These are phyloP conservation scores for Pseudanteris insignis DNA, from an alignment of 2,888 invertebrate species.

Conservation along the genomic window DNA sequence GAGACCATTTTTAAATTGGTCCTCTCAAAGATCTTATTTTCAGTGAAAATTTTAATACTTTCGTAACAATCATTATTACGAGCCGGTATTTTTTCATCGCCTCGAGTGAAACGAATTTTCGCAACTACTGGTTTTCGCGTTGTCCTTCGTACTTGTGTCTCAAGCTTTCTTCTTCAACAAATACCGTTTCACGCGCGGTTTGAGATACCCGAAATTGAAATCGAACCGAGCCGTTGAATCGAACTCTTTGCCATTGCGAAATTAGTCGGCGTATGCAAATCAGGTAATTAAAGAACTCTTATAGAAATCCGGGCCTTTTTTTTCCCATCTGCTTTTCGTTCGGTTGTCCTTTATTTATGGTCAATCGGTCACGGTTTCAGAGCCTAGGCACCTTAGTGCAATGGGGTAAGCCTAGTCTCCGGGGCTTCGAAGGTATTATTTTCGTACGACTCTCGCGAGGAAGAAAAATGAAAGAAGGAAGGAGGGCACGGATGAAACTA, in stretches of 20 bases:
- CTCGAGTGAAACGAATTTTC: too few species aligned
- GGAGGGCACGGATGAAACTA: constrained; percentile 52
- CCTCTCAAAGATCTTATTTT: too few species aligned
- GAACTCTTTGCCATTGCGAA: neutral
- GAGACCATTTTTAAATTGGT: too few species aligned
- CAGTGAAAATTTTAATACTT: too few species aligned
- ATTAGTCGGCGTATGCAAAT: constrained; percentile 22
- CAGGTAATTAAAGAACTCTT: constrained; percentile 15
- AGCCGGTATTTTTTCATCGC: too few species aligned
- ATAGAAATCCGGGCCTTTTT: constrained; percentile 9
- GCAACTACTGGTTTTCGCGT: too few species aligned
- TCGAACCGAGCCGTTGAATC: neutral
- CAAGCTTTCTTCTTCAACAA: too few species aligned
- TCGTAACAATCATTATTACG: too few species aligned
- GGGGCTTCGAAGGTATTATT: constrained; percentile 30
- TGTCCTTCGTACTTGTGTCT: too few species aligned
- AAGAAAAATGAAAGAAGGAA: constrained; percentile 36
- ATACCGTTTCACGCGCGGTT: too few species aligned
- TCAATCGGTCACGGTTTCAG: constrained; percentile 30
- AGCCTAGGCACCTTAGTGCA: constrained; percentile 12
- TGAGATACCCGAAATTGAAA: too few species aligned
- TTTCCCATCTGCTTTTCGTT: neutral
- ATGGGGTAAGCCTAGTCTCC: constrained; percentile 15
- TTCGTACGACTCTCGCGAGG: constrained; percentile 19
- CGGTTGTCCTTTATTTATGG: constrained; percentile 6